Conservation (phyloP, 2,888 invertebrate species). For the Tortrix viridana region DNA sequence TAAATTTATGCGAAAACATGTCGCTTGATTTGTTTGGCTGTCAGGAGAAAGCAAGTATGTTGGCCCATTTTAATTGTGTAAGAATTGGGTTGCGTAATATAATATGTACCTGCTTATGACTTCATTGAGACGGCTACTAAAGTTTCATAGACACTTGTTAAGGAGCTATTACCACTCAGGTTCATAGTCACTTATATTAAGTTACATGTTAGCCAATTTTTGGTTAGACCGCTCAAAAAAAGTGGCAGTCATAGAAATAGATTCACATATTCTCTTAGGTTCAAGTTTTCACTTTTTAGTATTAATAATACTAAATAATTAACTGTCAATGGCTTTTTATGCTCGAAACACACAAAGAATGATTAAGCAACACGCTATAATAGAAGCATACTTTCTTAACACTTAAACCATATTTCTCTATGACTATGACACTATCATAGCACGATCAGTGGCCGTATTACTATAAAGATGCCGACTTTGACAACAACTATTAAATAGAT, state of each 20-base stretch:
- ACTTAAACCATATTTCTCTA: conserved; percentile 24
- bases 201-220: no score
- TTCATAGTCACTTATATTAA: no score
- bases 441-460: conserved; percentile 23
- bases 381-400: conserved; percentile 10
- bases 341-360: not conserved
- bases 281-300: no score
- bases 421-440: conserved; percentile 18
- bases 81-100: not conserved
- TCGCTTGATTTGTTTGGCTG: conserved; percentile 47
- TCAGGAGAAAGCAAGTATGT: conserved; percentile 46
- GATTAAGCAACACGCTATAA: not conserved
- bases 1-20: conserved; percentile 48
- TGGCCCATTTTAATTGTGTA: conserved; percentile 14
- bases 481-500: conserved; percentile 36
- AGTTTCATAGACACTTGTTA: no score
- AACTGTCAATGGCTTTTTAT: no score
- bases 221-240: no score
- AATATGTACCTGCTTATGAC: not conserved
- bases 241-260: no score
- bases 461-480: conserved; percentile 38
- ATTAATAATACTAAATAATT: no score
- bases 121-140: not conserved
- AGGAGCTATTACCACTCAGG: no score
- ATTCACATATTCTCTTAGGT: no score